Base-by-base conservation (phyloP, 2,113 vertebrate genomes). In the Tylochromis polylepis region DNA sequence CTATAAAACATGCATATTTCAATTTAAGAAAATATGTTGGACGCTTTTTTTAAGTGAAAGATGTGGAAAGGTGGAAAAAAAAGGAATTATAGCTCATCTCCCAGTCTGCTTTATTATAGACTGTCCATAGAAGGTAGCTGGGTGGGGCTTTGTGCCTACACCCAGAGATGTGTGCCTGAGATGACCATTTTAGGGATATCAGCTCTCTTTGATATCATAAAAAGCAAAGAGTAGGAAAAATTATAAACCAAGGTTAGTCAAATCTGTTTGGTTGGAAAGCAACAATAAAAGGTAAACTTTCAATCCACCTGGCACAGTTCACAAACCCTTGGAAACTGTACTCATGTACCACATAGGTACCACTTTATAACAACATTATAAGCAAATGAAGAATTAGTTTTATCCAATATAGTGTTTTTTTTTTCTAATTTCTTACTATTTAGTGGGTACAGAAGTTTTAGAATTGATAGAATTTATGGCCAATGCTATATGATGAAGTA, bases 341-440 rank as follows among this genome's bases (percentile, higher is more conserved):
- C 41, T 49, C 11, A 27, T 49, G 38, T 70, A 3, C 36, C 31
- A 38, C 60, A 5, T 11, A 7, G 31, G 16, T 36, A 36, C 5
- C 36, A 15, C n/a, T 41, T 67, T 24, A 0, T 5, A 49, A 46
- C 41, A 72, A 27, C 67, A 27, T 75, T 75, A 49, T 11, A 75
- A 10, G 22, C 9, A 49, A 29, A 46, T 75, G 5, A 49, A 49
- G 41, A 10, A 29, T 75, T 20, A 2, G 22, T 29, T 72, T 27
- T 46, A 46, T 72, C 65, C 38, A 46, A 29, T 72, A 29, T 4
- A 11, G 41, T 29, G 67, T 11, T 75, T 75, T 43, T 11, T 75
- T 75, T 75, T 49, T 29, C 22, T 46, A 0, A 29, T 46, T 0
- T 46, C 1, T 29, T 20, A 31, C 6, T 20, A 51, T 51, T 8